Conservation (phyloP, 2,113 vertebrate species). For the Terrapene triunguis region DNA sequence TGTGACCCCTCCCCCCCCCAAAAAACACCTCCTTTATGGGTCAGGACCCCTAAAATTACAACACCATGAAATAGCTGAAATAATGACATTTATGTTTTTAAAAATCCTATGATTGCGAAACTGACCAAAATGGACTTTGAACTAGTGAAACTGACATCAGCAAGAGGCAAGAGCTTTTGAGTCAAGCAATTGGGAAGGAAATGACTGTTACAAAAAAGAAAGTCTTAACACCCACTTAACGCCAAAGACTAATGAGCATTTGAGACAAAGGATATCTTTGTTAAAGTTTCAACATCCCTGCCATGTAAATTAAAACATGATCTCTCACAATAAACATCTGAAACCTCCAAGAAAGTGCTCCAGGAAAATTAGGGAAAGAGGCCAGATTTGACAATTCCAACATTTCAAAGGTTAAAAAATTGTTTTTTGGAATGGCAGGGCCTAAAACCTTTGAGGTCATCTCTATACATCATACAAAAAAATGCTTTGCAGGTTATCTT, state of each 20-base stretch:
- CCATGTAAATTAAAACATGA: not conserved
- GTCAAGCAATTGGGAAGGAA: not conserved
- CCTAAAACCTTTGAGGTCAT: not conserved
- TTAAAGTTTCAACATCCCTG: not conserved
- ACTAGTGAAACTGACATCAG: not conserved
- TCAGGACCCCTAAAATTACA: too few species aligned
- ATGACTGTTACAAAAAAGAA: accelerated
- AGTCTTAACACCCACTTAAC: not conserved
- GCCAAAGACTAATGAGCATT: not conserved
- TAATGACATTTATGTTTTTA: too few species aligned
- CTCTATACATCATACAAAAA: not conserved
- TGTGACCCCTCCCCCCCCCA: too few species aligned
- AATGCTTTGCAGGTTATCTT: not conserved
- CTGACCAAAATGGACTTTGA: too few species aligned
- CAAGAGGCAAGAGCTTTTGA: not conserved
- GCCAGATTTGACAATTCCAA: not conserved
- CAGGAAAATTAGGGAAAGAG: not conserved
- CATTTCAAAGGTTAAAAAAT: not conserved
- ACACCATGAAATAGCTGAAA: too few species aligned
- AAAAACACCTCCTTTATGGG: too few species aligned
- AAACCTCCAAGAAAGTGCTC: not conserved
- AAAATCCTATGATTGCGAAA: too few species aligned
- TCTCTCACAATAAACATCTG: not conserved
- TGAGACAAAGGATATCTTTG: not conserved
- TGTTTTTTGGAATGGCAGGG: accelerated